Evolutionary conservation across 2,888 invertebrate genomes (phyloP), one percentile per base, ranked within the genome.

Genomic region (Lycaena phlaeas): DNA sequence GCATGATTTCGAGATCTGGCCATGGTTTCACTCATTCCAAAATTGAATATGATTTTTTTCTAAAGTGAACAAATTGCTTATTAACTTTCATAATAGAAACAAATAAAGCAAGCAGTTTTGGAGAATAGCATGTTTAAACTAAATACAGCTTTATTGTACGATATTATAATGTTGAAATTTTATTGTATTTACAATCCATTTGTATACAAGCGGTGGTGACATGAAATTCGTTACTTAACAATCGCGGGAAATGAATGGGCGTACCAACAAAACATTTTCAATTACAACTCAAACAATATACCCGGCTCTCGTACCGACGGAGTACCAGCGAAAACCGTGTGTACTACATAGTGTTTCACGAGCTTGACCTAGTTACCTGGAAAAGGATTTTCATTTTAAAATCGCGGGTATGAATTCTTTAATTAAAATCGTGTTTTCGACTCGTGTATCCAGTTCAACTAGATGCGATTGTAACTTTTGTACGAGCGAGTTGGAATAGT

Each of bases 251-350:
- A n/a, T n/a, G 40, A 41, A 43, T 43, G 37, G 40, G 14, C 25
- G 30, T 14, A 17, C 39, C 42, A 52, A 53, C 43, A 47, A 44
- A 50, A 45, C 48, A 48, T 53, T 53, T 53, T 57, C 57, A 54
- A 55, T 59, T 57, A 54, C 50, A 40, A 45, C 26, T 25, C 36
- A 26, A 7, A 28, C 14, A 17, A n/a, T 14, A 4, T 15, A 40
- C 26, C 12, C 22, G 34, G 18, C 18, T 11, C 22, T 12, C 17
- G 22, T 11, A 4, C 34, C 18, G 9, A 38, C 40, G 42, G 45
- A 46, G 50, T 53, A 50, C 2, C 1, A 3, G 48, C 47, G 51
- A 52, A 57, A 53, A 51, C 53, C 54, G 26, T 41, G 40, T 34
- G 25, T 31, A 30, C 26, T 31, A 31, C 30, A 39, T 31, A 31